Base-by-base conservation (phyloP, 2,888 invertebrate genomes). In the Lissocephala sabroskyi region DNA sequence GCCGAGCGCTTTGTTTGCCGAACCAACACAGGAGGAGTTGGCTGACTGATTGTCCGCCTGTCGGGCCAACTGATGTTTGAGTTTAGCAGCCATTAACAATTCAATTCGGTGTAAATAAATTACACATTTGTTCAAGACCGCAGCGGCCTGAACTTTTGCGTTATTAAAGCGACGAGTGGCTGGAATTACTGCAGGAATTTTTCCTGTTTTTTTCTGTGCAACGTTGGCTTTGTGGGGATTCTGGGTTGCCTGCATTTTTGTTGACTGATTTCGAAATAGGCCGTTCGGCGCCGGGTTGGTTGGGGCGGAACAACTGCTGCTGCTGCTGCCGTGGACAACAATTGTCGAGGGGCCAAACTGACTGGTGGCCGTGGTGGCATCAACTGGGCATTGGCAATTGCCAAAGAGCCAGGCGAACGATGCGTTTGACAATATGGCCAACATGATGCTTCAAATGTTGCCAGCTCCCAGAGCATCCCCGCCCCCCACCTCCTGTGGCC, bases 361-460 rank as follows among this genome's bases (percentile, higher is more conserved):
- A 1, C 11, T 32, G 33, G 10, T n/a, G 11, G 19, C 13, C 33
- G 33, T 18, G 7, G 26, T 26, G 32, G 35, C 13, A 35, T 23
- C 43, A 28, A 11, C 6, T 41, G 52, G 45, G 47, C 63, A 62
- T 51, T 64, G 67, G 52, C 71, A 71, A 68, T 66, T 65, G 67
- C 50, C 46, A 73, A 68, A 70, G 65, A 75, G 71, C 61, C 62
- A 28, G 53, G 59, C 52, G 32, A 29, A 32, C n/a, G 32, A 13
- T 52, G 42, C 56, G 52, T 56, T 65, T 62, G 54, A 67, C 60
- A 71, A 62, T 67, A 52, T 56, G 65, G 54, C 58, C 52, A 58
- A 58, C 70, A 65, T 65, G 73, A 62, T 52, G 65, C 52, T 53
- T 45, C 53, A 52, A 61, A 52, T 63, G 53, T 52, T 57, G 53